These are phyloP conservation scores for Buphagus erythrorhynchus DNA, from an alignment of 2,797 vertebrate genomes.

Conservation along the genomic window DNA sequence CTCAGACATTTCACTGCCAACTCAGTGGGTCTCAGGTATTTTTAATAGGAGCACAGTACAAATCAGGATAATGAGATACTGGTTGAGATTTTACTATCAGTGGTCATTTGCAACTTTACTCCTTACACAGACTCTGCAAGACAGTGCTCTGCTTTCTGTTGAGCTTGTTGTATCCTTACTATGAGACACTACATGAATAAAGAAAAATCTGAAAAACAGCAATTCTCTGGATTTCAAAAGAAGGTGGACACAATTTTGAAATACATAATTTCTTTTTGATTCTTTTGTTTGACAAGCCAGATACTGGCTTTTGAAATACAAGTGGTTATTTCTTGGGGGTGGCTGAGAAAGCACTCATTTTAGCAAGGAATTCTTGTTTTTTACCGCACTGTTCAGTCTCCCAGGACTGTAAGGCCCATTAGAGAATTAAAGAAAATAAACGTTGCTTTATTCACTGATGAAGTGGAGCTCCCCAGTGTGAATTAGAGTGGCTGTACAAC, in stretches of 20 bases:
- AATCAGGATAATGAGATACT: neutral
- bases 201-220: neutral
- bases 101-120: neutral
- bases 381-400: neutral
- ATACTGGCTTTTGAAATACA: neutral
- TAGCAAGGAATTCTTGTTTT: neutral
- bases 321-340: neutral
- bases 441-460: neutral
- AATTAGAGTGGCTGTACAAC: neutral
- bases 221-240: neutral
- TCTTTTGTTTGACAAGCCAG: neutral
- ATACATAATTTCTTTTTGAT: neutral
- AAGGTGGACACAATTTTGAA: neutral
- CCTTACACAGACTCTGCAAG: neutral
- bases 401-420: neutral
- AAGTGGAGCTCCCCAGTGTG: neutral
- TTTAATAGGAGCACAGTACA: neutral
- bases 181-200: neutral
- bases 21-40: neutral
- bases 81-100: neutral
- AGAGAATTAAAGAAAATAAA: slow-evolving; percentile 45
- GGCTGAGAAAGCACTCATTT: neutral
- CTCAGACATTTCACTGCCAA: neutral
- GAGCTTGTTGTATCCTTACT: neutral
- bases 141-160: neutral